Conservation (phyloP, 2,113 vertebrate genomes). For the Pogona vitticeps region DNA sequence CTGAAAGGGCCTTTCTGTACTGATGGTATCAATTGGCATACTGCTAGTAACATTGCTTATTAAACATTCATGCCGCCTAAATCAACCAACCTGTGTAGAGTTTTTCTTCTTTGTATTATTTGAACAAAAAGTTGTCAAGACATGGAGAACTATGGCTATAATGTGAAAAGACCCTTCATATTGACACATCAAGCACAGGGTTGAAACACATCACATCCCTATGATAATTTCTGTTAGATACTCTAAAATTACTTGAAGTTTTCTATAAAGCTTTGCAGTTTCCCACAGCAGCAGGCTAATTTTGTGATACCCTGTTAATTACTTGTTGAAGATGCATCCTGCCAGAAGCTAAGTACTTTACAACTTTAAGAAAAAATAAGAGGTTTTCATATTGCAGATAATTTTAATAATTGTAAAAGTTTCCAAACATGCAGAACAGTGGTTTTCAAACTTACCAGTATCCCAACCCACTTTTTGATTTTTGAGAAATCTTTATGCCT, state of each 20-base stretch:
- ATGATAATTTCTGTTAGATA: not conserved
- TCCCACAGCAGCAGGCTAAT: not conserved
- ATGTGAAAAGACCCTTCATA: not conserved
- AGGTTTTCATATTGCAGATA: not conserved
- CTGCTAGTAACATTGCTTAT: slow-evolving; percentile 4
- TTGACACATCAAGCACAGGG: not conserved
- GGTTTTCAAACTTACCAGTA: too few relatives aligned
- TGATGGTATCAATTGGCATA: not conserved
- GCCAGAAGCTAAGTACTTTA: not conserved
- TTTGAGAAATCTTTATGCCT: too few relatives aligned
- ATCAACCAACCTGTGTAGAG: slow-evolving; percentile 2
- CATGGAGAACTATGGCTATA: not conserved
- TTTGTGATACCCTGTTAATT: not conserved
- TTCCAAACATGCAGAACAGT: not conserved
- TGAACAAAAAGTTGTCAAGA: not conserved
- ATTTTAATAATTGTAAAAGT: slow-evolving; percentile 1
- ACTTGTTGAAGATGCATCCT: not conserved
- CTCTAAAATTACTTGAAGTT: not conserved
- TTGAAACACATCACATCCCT: not conserved
- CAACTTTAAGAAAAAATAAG: not conserved
- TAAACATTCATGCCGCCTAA: slow-evolving; percentile 4
- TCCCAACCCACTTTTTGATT: too few relatives aligned
- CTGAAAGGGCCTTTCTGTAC: not conserved
- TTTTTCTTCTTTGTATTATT: slow-evolving; percentile 1
- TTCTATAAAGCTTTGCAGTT: not conserved